Percentiles rank a stretch among this genome's conserved stretches.
Evolutionary conservation across 2,888 invertebrate species (phyloP).

Genomic region (Candidula unifasciata): DNA sequence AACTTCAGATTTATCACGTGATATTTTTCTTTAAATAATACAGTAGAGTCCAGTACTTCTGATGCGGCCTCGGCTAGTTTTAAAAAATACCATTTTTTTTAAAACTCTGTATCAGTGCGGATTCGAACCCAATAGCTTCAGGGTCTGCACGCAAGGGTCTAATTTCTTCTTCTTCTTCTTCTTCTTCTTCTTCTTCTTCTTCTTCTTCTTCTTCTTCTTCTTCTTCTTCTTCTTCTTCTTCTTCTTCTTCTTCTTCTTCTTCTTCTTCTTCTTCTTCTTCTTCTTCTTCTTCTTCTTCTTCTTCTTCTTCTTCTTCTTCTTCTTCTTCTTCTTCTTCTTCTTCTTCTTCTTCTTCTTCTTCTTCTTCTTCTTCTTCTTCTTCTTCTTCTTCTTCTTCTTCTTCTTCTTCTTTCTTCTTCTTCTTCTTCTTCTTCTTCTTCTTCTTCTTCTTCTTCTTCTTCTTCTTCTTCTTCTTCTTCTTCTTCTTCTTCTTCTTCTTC

Average conservation of each 20-base stretch:
- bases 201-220: not conserved
- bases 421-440: not conserved
- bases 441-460: constrained; percentile 5
- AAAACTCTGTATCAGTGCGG: no score
- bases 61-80: no score
- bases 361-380: not conserved
- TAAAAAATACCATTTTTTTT: no score
- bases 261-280: not conserved
- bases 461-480: constrained; percentile 5
- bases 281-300: not conserved
- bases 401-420: not conserved
- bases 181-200: not conserved
- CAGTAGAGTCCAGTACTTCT: no score
- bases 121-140: no score
- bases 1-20: no score
- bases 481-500: not conserved
- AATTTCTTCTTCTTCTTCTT: not conserved
- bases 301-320: not conserved
- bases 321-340: not conserved
- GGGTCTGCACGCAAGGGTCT: no score
- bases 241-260: not conserved
- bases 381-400: not conserved
- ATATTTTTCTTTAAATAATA: no score
- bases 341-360: not conserved
- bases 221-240: not conserved